Conservation (phyloP, 1,140 invertebrate species). For the Venustaconcha ellipsiformis region DNA sequence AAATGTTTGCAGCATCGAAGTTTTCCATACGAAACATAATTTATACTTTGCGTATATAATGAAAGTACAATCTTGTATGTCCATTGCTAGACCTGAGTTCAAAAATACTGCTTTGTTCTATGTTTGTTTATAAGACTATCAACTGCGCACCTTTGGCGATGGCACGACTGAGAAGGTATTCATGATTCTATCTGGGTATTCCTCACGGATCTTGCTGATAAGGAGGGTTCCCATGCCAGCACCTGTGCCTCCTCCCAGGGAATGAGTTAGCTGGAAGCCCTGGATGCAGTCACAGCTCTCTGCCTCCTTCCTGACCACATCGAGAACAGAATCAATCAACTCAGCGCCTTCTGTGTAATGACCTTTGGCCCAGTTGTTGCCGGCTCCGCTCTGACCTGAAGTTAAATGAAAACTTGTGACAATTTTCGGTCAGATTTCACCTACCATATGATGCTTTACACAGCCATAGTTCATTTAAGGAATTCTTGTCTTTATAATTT, state of each 20-base stretch:
- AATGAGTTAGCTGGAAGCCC: constrained; percentile 81
- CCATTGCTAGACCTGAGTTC: too few relatives aligned
- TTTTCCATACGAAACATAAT: too few relatives aligned
- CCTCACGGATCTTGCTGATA: constrained; percentile 74
- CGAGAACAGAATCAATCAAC: constrained; percentile 83
- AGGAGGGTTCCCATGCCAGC: constrained; percentile 72
- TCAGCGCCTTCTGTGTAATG: constrained; percentile 96
- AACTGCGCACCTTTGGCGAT: constrained; percentile 14
- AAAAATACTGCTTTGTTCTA: too few relatives aligned
- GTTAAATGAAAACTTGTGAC: constrained; percentile 83
- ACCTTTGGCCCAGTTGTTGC: constrained; percentile 93
- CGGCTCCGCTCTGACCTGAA: constrained; percentile 74
- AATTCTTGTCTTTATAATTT: too few relatives aligned
- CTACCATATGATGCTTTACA: too few relatives aligned
- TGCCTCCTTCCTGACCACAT: constrained; percentile 84
- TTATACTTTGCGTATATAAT: too few relatives aligned
- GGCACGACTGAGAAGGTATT: not conserved
- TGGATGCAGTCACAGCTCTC: constrained; percentile 85
- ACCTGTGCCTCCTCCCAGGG: constrained; percentile 72
- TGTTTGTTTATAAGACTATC: constrained; percentile 2
- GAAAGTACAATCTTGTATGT: too few relatives aligned
- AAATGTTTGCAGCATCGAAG: not conserved
- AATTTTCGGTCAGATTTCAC: constrained; percentile 68
- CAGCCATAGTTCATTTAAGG: too few relatives aligned
- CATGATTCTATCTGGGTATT: constrained; percentile 49